These are phyloP conservation scores for Fulmarus glacialis DNA, from an alignment of 2,113 vertebrate genomes.

Conservation along the genomic window DNA sequence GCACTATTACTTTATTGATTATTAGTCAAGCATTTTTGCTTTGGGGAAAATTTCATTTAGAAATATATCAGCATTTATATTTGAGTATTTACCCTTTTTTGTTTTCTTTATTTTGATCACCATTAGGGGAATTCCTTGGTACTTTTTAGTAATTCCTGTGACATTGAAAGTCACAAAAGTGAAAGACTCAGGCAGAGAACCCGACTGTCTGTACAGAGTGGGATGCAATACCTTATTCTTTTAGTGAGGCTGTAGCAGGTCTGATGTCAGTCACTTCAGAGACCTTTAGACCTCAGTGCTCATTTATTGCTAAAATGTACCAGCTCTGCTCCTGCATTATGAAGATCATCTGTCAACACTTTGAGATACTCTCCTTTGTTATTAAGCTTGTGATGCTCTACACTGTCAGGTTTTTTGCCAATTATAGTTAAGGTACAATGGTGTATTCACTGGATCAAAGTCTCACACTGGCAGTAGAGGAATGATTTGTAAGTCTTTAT, in stretches of 20 bases:
- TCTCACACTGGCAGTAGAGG: constrained; percentile 93
- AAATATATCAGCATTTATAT: neutral
- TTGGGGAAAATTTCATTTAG: neutral
- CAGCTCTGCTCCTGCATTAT: constrained; percentile 94
- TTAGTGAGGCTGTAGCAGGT: constrained; percentile 87
- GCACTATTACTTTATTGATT: neutral
- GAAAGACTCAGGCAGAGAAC: constrained; percentile 72
- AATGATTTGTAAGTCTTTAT: constrained; percentile 99
- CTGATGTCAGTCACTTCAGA: constrained; percentile 96
- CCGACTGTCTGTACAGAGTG: constrained; percentile 75
- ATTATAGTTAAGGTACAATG: constrained; percentile 99
- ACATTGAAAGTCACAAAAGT: constrained; percentile 76
- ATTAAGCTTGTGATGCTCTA: constrained; percentile 93
- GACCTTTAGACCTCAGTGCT: constrained; percentile 94
- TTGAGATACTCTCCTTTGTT: constrained; percentile 96
- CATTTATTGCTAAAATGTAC: constrained; percentile 93
- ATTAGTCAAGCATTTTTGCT: neutral
- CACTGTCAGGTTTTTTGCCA: constrained; percentile 99
- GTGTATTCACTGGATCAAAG: constrained; percentile 98
- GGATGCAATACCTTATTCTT: constrained; percentile 81
- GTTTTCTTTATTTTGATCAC: constrained; percentile 4
- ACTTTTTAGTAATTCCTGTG: constrained; percentile 59
- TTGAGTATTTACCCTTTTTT: neutral
- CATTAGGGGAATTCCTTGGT: constrained; percentile 50
- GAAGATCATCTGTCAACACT: constrained; percentile 99